phyloP scores from a whole-genome alignment of 2,113 vertebrate species.

The Hassar affinis region DNA sequence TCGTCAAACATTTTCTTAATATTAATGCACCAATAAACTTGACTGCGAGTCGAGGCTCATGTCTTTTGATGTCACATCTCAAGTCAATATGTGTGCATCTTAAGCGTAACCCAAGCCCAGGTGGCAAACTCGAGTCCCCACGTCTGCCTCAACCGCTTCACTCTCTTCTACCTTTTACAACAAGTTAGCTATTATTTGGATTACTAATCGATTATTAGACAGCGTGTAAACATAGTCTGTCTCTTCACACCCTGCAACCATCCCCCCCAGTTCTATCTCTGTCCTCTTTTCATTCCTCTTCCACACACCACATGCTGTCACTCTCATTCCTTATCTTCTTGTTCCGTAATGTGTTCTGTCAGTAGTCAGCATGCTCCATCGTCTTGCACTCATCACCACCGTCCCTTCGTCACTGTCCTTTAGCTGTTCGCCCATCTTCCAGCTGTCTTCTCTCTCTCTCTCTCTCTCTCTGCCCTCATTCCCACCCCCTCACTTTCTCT shows the following conservation, averaged over 20 bases:
- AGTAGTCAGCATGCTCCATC: slow-evolving; percentile 25
- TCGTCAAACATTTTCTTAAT: no score
- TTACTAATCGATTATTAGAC: not conserved
- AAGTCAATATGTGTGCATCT: no score
- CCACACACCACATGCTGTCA: not conserved
- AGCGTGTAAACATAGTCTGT: slow-evolving; percentile 25
- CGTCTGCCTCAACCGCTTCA: not conserved
- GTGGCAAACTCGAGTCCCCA: no score
- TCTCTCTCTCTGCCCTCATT: slow-evolving; percentile 54
- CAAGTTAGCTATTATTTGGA: not conserved
- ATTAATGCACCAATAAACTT: no score
- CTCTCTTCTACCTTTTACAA: not conserved
- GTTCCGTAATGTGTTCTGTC: slow-evolving; percentile 33
- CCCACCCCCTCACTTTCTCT: not conserved
- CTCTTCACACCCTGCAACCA: not conserved
- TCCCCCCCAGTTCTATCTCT: not conserved
- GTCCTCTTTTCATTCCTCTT: not conserved
- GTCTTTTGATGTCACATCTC: no score
- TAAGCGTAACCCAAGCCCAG: no score
- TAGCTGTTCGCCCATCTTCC: not conserved
- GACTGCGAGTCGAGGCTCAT: no score
- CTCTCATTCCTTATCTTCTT: slow-evolving; percentile 1
- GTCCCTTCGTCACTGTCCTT: not conserved
- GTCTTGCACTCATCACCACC: slow-evolving; percentile 33
- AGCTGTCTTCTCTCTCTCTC: slow-evolving; percentile 5